Conservation (phyloP, 2,888 invertebrate species). For the Luperina nickerlii region DNA sequence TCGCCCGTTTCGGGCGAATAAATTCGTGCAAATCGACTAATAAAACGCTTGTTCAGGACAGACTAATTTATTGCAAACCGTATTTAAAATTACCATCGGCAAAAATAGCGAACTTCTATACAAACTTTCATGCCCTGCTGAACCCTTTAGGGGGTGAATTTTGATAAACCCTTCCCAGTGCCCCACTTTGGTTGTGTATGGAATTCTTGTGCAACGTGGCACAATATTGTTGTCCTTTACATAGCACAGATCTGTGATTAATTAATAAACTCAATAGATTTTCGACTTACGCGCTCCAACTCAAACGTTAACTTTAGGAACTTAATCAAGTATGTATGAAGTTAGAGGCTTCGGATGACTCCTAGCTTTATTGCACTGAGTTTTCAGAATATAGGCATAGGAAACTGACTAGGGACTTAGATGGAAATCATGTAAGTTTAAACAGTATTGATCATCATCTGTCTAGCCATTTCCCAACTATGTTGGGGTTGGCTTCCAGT, state of each 20-base stretch:
- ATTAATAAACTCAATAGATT: constrained; percentile 30
- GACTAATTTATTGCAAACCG: neutral
- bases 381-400: neutral
- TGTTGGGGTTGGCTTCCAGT: too few relatives aligned
- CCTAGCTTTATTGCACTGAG: constrained; percentile 35
- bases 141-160: neutral
- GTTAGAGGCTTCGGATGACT: constrained; percentile 21
- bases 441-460: too few relatives aligned
- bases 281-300: constrained; percentile 11
- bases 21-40: too few relatives aligned
- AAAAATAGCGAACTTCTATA: neutral
- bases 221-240: neutral
- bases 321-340: constrained; percentile 49
- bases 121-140: neutral
- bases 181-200: neutral
- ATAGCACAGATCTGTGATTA: constrained; percentile 2
- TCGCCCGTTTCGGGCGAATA: too few relatives aligned
- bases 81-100: neutral
- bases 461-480: too few relatives aligned
- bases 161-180: neutral
- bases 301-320: constrained; percentile 22
- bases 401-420: too few relatives aligned
- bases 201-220: neutral
- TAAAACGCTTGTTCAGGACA: too few relatives aligned
- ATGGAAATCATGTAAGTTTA: neutral